Base-by-base conservation (phyloP, 2,797 vertebrate genomes). In the Danio choprae region DNA sequence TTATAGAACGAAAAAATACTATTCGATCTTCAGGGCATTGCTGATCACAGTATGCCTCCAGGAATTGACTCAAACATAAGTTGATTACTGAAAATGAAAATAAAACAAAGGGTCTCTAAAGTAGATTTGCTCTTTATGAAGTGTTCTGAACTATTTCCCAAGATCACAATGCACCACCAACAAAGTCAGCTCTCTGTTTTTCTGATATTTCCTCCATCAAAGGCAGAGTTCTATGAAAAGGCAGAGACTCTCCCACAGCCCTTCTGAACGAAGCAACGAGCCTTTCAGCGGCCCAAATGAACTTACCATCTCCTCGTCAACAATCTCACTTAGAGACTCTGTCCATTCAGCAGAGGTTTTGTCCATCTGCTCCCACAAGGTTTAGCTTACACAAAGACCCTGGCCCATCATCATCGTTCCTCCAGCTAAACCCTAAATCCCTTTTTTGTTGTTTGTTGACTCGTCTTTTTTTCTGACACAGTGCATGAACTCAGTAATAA, bases 161-260 rank as follows among this genome's bases (percentile, higher is more conserved):
- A 12, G 51, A 50, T 63, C 4, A 18, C 20, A 55, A 43, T 55
- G 55, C 36, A 22, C 71, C 51, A 64, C 63, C 62, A 63, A 29
- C 63, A 79, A 36, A 80, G 46, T 60, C 55, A n/a, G 67, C 51
- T 83, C 74, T 68, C 59, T 58, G 36, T 55, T 7, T 41, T 77
- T 63, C 64, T 69, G 55, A 64, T 69, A 53, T 50, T 41, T 70
- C 48, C 41, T 85, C 7, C 22, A 65, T 74, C 51, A 79, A 68
- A 75, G 51, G 60, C 29, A 38, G 70, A 74, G 72, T 83, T 78
- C 72, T n/a, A n/a, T n/a, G n/a, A n/a, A n/a, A n/a, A n/a, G n/a
- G n/a, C 53, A 0, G 6, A 46, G 69, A 84, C 73, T 74, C 80
- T 86, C 85, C 79, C 80, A 85, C 67, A 84, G 65, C 36, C 75